Evolutionary conservation across 2,113 vertebrate genomes (phyloP).

Genomic region (Chaetura pelagica): DNA sequence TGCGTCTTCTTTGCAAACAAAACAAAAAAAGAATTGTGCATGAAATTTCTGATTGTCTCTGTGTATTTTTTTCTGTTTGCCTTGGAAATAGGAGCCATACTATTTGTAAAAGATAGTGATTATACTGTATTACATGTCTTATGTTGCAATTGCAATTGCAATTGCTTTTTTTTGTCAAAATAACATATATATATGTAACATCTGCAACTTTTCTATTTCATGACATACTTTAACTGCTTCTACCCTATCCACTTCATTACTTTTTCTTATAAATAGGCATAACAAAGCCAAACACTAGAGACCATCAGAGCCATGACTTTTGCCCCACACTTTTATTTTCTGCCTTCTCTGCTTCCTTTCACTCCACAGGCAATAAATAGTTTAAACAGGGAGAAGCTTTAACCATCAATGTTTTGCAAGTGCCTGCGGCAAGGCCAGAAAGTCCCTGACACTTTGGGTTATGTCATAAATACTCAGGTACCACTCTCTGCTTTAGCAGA

Average conservation of each 20-base stretch:
- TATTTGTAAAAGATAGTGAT: neutral
- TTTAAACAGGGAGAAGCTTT: slow-evolving; percentile 56
- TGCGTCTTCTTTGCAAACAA: neutral
- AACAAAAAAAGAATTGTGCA: fast-evolving
- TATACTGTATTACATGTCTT: neutral
- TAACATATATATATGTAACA: neutral
- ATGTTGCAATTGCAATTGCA: too few species aligned
- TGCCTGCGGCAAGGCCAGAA: slow-evolving; percentile 20
- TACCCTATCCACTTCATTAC: neutral
- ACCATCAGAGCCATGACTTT: slow-evolving; percentile 14
- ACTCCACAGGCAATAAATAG: slow-evolving; percentile 35
- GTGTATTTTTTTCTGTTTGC: neutral
- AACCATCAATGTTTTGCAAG: slow-evolving; percentile 34
- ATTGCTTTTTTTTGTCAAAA: neutral
- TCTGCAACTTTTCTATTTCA: neutral
- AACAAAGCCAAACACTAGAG: neutral
- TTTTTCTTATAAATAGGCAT: neutral
- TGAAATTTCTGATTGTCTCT: neutral
- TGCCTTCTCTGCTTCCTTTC: neutral
- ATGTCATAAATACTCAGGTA: slow-evolving; percentile 25
- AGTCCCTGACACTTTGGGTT: neutral
- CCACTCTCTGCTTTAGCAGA: neutral
- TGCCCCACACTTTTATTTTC: slow-evolving; percentile 2
- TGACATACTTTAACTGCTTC: neutral
- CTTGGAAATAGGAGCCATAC: neutral